Conservation (phyloP, 2,888 invertebrate genomes). For the Lamproptera curius region DNA sequence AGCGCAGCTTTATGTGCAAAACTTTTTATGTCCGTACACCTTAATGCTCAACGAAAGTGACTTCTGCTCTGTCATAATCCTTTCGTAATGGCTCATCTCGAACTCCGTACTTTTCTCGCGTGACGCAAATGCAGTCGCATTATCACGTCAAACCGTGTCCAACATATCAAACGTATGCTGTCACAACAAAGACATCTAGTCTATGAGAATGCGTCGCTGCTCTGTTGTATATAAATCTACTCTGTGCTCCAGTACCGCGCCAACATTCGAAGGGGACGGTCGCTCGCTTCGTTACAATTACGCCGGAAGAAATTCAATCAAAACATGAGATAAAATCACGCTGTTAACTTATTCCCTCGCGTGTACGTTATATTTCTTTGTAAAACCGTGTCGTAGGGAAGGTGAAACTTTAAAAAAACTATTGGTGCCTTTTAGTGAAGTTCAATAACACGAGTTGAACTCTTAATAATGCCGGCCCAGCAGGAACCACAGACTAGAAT, state of each 20-base stretch:
- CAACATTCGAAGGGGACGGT: conserved; percentile 1
- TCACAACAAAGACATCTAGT: conserved; percentile 1
- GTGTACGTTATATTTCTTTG: background rate
- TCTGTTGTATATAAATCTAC: background rate
- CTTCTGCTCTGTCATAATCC: background rate
- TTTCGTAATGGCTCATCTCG: conserved; percentile 5
- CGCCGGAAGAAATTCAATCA: conserved; percentile 1
- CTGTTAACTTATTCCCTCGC: background rate
- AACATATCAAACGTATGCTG: background rate
- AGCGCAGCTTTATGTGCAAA: too few species aligned
- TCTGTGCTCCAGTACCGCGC: conserved; percentile 11
- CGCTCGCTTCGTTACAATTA: conserved; percentile 1
- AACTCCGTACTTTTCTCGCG: background rate
- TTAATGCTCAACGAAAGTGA: too few species aligned
- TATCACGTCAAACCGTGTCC: background rate
- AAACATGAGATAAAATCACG: conserved; percentile 17
- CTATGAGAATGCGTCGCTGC: background rate
- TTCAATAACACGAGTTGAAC: conserved; percentile 20
- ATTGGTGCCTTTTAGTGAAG: conserved; percentile 3
- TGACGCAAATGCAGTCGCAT: conserved; percentile 9
- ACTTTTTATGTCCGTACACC: too few species aligned
- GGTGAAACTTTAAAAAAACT: background rate
- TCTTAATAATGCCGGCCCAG: conserved; percentile 57
- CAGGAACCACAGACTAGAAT: conserved; percentile 45
- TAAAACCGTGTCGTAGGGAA: background rate